Conservation (phyloP, 2,797 vertebrate species). For the Nannoperca australis region DNA sequence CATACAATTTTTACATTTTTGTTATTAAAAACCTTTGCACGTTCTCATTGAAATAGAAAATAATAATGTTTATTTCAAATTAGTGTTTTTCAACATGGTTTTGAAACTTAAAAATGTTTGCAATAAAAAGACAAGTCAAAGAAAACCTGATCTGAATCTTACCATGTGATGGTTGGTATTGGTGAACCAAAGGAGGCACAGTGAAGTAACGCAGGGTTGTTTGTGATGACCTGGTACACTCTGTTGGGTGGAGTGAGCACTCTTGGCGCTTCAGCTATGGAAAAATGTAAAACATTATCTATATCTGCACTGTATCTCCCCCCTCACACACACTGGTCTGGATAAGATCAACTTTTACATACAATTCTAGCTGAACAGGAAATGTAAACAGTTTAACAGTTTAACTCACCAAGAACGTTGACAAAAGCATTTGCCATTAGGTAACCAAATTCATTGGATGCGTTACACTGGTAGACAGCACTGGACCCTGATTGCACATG, state of each 20-base stretch:
- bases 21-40: background rate
- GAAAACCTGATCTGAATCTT: slow-evolving; percentile 42
- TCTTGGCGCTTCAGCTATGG: slow-evolving; percentile 92
- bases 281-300: slow-evolving; percentile 27
- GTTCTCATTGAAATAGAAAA: background rate
- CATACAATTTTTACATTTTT: background rate
- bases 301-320: background rate
- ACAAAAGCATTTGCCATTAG: slow-evolving; percentile 95
- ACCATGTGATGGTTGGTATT: slow-evolving; percentile 94
- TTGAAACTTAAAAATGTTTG: background rate
- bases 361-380: background rate
- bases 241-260: slow-evolving; percentile 90
- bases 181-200: slow-evolving; percentile 96
- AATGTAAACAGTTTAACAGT: background rate
- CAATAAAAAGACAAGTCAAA: background rate
- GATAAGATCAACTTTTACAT: background rate
- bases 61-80: background rate
- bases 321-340: background rate
- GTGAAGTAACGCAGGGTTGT: slow-evolving; percentile 89
- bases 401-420: slow-evolving; percentile 92
- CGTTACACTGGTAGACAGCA: slow-evolving; percentile 96
- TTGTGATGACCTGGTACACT: slow-evolving; percentile 92
- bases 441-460: slow-evolving; percentile 96
- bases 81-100: background rate
- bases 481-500: slow-evolving; percentile 92